Evolutionary conservation across 2,888 invertebrate genomes (phyloP).

Genomic region (Chironomus riparius): DNA sequence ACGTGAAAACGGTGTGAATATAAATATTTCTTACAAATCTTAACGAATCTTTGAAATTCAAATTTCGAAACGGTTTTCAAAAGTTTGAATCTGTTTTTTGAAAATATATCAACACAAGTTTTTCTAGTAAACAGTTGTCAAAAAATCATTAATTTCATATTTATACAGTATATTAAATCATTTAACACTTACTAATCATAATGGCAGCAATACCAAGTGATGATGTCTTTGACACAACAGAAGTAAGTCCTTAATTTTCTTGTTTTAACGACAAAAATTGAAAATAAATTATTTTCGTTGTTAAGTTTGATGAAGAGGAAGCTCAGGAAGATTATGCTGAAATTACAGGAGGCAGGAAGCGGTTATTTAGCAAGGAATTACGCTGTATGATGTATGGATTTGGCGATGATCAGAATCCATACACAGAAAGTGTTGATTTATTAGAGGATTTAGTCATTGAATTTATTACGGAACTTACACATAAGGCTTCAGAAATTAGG

Average conservation of each 20-base stretch:
- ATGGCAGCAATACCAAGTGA: slow-evolving; percentile 7
- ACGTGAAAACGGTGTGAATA: too few species aligned
- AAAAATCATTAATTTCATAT: too few species aligned
- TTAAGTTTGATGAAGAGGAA: slow-evolving; percentile 33
- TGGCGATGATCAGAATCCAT: slow-evolving; percentile 98
- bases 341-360: slow-evolving; percentile 58
- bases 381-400: slow-evolving; percentile 99
- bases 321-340: slow-evolving; percentile 58
- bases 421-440: slow-evolving; percentile 95
- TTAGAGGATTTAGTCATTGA: slow-evolving; percentile 96
- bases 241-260: neutral
- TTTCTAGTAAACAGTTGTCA: neutral
- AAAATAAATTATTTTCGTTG: neutral
- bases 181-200: neutral
- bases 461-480: slow-evolving; percentile 91
- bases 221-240: slow-evolving; percentile 22
- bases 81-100: neutral
- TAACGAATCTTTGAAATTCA: too few species aligned
- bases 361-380: slow-evolving; percentile 83
- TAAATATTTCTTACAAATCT: too few species aligned
- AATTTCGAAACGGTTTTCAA: neutral
- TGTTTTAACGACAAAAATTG: neutral
- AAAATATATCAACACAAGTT: neutral
- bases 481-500: slow-evolving; percentile 53
- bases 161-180: neutral